Evolutionary conservation across 2,113 vertebrate species (phyloP), one percentile per base, ranked within the genome.

Genomic region (Nyctereutes procyonoides): DNA sequence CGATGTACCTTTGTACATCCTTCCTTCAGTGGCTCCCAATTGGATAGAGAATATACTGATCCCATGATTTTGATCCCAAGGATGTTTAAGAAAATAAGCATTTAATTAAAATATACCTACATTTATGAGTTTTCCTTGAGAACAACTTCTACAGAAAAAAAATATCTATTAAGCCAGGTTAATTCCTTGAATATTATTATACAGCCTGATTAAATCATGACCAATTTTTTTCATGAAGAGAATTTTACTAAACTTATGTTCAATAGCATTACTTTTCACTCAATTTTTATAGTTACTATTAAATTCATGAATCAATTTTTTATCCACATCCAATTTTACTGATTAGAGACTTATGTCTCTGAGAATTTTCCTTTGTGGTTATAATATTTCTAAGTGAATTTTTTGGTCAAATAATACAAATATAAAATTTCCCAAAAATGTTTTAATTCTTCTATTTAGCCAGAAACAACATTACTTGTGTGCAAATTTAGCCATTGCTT

Each of bases 41-140:
- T 19, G 13, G 9, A 14, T 1, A 32, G 30, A 90, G n/a, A 63
- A 65, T 3, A 10, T 24, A 16, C 1, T 2, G 16, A 56, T 4
- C 20, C 38, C 4, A 0, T 43, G 4, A 56, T 28, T 79, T 48
- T 56, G 30, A 53, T 77, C 51, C 16, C 83, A 63, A 90, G 22
- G 15, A 73, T 71, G 24, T 81, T 69, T 74, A 73, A 55, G 20
- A 96, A 86, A 77, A 88, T 16, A 84, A 90, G 24, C 15, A n/a
- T 76, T 96, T 73, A 22, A 73, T 92, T 86, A 83, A 24, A 58
- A 35, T 79, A 56, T 26, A 5, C 2, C 67, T 90, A 76, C 20
- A 84, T n/a, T 85, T 84, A 63, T 51, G 19, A 91, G 43, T 77
- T 91, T 96, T 86, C 65, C 65, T 95, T 93, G n/a, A 73, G 56